phyloP scores from a whole-genome alignment of 2,113 vertebrate genomes.

The Cebus imitator region DNA sequence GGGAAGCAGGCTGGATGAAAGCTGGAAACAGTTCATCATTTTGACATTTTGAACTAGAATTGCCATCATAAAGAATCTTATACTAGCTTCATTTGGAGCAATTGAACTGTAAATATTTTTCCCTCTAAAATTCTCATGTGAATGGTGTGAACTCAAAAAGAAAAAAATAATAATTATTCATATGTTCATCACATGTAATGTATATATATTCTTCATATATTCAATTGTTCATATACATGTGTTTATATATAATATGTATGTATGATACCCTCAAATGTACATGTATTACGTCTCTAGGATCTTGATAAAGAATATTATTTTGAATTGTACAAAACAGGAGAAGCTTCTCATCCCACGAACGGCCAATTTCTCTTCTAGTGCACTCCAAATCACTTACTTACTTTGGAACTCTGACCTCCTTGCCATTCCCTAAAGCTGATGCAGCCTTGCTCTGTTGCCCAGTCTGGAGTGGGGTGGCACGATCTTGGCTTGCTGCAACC shows the following conservation, averaged over 20 bases:
- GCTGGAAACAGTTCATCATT: background rate
- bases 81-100: background rate
- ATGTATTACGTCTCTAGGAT: background rate
- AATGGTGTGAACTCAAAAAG: background rate
- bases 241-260: background rate
- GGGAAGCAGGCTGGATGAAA: background rate
- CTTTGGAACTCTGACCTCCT: background rate
- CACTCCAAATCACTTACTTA: background rate
- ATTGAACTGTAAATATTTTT: slow-evolving; percentile 2
- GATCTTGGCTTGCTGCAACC: too few species aligned
- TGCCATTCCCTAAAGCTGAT: background rate
- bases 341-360: background rate
- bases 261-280: background rate
- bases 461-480: too few species aligned
- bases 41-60: slow-evolving; percentile 20
- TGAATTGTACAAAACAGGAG: background rate
- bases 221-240: background rate
- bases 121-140: background rate
- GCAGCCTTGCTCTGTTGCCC: too few species aligned
- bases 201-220: background rate
- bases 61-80: background rate
- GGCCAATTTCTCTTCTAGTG: background rate
- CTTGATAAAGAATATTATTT: slow-evolving; percentile 13
- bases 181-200: background rate
- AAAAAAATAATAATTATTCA: background rate